A percentile compares a stretch with the other conserved stretches of the same genome.
These are phyloP conservation scores for Sminthurides aquaticus DNA, from an alignment of 2,888 invertebrate species.

Conservation along the genomic window DNA sequence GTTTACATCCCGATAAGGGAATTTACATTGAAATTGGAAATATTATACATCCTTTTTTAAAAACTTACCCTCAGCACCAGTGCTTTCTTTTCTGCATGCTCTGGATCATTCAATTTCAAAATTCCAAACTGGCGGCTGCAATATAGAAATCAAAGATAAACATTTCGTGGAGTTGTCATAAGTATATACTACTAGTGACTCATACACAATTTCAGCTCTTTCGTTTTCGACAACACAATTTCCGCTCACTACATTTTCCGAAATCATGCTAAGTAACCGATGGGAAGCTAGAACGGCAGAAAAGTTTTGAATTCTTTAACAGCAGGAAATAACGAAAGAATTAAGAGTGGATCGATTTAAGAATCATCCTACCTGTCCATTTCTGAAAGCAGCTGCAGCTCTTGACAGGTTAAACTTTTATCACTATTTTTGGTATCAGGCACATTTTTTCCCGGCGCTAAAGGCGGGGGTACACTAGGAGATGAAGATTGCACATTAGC, in stretches of 20 bases:
- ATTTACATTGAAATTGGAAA: background rate
- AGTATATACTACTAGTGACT: too few species aligned
- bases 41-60: too few species aligned
- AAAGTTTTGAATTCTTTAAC: too few species aligned
- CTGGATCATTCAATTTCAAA: conserved; percentile 68
- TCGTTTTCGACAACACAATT: too few species aligned
- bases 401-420: conserved; percentile 68
- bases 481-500: conserved; percentile 1
- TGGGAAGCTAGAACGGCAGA: too few species aligned
- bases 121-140: conserved; percentile 87
- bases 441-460: background rate
- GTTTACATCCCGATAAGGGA: background rate
- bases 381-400: conserved; percentile 76
- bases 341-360: too few species aligned
- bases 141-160: too few species aligned
- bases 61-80: conserved; percentile 64
- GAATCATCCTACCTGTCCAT: conserved; percentile 65
- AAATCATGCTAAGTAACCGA: too few species aligned
- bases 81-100: conserved; percentile 71
- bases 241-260: too few species aligned
- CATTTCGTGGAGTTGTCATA: too few species aligned
- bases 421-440: background rate
- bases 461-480: background rate
- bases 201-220: too few species aligned
- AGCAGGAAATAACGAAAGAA: too few species aligned